A percentile compares a stretch with the other conserved stretches of the same genome.
phyloP scores from a whole-genome alignment of 2,797 vertebrate genomes.

The Calcarius lapponicus region DNA sequence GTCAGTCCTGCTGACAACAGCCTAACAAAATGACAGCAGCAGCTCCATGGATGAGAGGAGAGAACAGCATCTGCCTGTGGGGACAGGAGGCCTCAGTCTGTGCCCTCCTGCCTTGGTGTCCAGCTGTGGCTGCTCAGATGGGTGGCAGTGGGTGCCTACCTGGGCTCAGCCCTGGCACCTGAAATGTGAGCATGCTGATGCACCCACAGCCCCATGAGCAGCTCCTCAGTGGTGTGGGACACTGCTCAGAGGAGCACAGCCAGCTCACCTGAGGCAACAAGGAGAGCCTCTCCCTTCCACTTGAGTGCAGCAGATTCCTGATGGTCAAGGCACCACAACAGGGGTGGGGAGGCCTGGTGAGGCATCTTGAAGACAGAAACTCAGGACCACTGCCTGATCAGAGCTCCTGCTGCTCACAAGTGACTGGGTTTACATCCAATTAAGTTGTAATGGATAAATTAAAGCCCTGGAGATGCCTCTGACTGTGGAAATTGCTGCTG shows the following conservation, averaged over 20 bases:
- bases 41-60: not conserved
- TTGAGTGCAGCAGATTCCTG: not conserved
- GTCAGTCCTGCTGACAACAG: not conserved
- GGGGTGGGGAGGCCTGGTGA: not conserved
- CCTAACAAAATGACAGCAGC: not conserved
- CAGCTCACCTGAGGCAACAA: not conserved
- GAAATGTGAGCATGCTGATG: not conserved
- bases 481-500: conserved; percentile 48
- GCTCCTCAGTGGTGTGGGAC: not conserved
- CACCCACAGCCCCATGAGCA: not conserved
- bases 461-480: conserved; percentile 44
- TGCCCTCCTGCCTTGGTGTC: not conserved
- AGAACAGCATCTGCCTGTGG: not conserved
- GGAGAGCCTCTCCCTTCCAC: not conserved
- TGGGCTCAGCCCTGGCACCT: not conserved
- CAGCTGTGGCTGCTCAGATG: not conserved
- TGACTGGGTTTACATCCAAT: conserved; percentile 53
- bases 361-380: not conserved
- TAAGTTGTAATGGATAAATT: conserved; percentile 56
- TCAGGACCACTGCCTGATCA: not conserved
- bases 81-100: not conserved
- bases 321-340: not conserved
- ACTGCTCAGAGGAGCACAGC: not conserved
- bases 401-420: conserved; percentile 17
- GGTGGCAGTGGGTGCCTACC: not conserved